phyloP scores from a whole-genome alignment of 2,888 invertebrate species.

The Sicus ferrugineus region DNA sequence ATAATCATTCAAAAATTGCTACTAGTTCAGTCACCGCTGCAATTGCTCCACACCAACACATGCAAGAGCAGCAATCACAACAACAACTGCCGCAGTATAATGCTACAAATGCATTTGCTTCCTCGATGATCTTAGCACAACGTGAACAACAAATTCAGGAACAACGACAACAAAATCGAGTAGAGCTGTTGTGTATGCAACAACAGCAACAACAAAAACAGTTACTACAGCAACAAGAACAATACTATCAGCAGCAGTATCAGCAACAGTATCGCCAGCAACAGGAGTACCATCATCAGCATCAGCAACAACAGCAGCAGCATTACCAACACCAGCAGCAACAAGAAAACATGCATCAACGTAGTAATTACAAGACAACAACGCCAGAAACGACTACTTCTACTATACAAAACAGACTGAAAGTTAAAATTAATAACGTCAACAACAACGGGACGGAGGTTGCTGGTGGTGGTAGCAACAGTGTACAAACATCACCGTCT shows the following conservation, averaged over 20 bases:
- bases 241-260: constrained; percentile 13
- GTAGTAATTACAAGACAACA: not conserved
- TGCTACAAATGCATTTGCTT: constrained; percentile 43
- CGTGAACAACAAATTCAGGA: constrained; percentile 41
- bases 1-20: constrained; percentile 47
- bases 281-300: no score
- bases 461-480: constrained; percentile 25
- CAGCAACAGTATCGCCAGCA: not conserved
- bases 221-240: constrained; percentile 30
- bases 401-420: constrained; percentile 50
- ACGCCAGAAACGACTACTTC: not conserved
- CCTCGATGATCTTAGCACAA: constrained; percentile 43
- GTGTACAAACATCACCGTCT: constrained; percentile 40
- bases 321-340: constrained; percentile 34
- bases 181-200: constrained; percentile 36
- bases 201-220: constrained; percentile 34
- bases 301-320: constrained; percentile 32
- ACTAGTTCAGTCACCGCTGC: no score
- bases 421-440: constrained; percentile 43
- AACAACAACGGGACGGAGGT: constrained; percentile 33
- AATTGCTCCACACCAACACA: constrained; percentile 12
- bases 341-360: constrained; percentile 27
- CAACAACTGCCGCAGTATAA: constrained; percentile 43
- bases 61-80: constrained; percentile 16
- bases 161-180: constrained; percentile 39